These are phyloP conservation scores for Leptopilina syphax DNA, from an alignment of 2,888 invertebrate species.

Conservation along the genomic window DNA sequence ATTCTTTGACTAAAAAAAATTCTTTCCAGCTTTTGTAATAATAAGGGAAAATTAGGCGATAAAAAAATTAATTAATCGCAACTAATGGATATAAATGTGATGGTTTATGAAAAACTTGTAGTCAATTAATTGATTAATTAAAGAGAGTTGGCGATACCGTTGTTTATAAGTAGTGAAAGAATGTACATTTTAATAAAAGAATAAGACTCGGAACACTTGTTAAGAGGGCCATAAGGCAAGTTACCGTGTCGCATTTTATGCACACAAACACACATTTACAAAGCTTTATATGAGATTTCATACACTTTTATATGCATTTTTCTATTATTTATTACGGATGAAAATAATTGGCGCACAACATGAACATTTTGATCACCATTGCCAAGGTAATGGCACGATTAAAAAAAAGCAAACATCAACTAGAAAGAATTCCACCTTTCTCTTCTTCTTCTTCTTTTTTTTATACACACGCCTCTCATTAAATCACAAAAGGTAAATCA, in stretches of 20 bases:
- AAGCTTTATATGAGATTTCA: background rate
- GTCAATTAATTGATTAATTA: conserved; percentile 49
- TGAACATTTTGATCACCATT: conserved; percentile 29
- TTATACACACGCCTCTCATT: conserved; percentile 7
- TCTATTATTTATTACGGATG: conserved; percentile 17
- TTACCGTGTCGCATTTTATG: conserved; percentile 47
- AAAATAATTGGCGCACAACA: conserved; percentile 22
- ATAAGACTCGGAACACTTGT: conserved; percentile 73
- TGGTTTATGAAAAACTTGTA: conserved; percentile 15
- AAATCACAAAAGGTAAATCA: conserved; percentile 1
- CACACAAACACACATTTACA: background rate
- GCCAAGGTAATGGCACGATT: conserved; percentile 32
- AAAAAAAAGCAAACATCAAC: conserved; percentile 1
- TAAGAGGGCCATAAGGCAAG: conserved; percentile 69
- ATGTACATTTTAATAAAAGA: conserved; percentile 54
- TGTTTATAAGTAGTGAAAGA: conserved; percentile 37
- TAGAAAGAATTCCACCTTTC: conserved; percentile 16
- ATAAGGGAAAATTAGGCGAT: background rate
- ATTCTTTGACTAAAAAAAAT: no score
- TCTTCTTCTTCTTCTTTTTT: background rate
- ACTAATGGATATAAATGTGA: background rate
- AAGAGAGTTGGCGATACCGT: conserved; percentile 43
- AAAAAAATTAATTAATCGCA: background rate
- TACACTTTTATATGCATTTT: conserved; percentile 23
- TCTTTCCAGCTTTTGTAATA: background rate